Conservation (phyloP, 2,797 vertebrate genomes). For the Accipiter minullus region DNA sequence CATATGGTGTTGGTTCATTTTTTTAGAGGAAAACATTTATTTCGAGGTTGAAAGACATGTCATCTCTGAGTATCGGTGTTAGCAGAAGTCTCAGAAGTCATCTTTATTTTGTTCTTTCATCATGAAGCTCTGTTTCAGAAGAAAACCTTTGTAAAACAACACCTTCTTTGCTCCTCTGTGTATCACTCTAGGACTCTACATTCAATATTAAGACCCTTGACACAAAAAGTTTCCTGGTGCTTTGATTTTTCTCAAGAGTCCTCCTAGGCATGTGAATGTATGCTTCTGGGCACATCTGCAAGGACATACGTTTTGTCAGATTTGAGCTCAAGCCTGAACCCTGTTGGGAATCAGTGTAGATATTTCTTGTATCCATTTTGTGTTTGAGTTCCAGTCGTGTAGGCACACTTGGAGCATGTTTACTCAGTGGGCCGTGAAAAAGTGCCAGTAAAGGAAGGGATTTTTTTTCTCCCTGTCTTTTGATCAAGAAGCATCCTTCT, state of each 20-base stretch:
- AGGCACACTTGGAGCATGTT: not conserved
- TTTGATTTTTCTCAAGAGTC: not conserved
- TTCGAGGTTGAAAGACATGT: not conserved
- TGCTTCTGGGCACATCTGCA: not conserved
- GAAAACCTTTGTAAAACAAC: not conserved
- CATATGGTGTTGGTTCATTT: not conserved
- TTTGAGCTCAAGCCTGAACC: not conserved
- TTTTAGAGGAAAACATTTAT: not conserved
- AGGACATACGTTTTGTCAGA: not conserved
- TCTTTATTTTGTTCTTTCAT: not conserved
- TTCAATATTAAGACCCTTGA: not conserved
- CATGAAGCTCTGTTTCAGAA: not conserved
- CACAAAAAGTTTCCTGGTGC: not conserved
- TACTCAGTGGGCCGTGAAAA: not conserved
- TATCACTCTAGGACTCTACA: not conserved
- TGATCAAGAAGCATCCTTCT: not conserved
- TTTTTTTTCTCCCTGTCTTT: not conserved
- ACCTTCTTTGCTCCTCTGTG: not conserved
- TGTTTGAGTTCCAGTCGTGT: not conserved
- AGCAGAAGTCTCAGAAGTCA: not conserved
- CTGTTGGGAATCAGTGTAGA: not conserved
- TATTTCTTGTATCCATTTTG: not conserved
- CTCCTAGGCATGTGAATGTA: not conserved
- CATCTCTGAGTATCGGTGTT: not conserved
- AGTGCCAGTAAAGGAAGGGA: not conserved